These are phyloP conservation scores for Muscicapa adusta DNA, from an alignment of 2,113 vertebrate genomes.

Conservation along the genomic window DNA sequence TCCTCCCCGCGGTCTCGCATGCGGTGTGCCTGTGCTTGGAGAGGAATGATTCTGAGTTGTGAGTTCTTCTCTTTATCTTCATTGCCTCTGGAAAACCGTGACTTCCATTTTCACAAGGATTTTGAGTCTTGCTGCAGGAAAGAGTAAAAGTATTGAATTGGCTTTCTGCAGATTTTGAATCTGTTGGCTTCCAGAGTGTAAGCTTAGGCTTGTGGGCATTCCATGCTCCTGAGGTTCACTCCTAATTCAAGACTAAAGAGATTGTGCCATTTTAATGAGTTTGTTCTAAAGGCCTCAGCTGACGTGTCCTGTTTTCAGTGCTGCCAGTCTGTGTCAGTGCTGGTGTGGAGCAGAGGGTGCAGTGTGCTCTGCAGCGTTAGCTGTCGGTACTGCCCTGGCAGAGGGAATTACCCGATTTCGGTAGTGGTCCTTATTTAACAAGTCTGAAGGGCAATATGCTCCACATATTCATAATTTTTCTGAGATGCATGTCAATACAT, in stretches of 20 bases:
- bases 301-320: background rate
- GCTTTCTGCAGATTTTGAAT: background rate
- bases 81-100: background rate
- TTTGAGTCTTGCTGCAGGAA: background rate
- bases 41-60: background rate
- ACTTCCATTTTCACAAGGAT: constrained; percentile 7
- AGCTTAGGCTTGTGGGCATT: background rate
- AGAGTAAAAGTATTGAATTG: background rate
- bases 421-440: background rate
- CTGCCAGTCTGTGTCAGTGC: background rate
- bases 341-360: background rate
- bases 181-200: background rate
- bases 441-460: background rate
- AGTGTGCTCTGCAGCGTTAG: background rate
- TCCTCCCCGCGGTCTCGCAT: background rate
- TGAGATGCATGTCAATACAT: background rate
- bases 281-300: background rate
- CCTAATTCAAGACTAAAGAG: background rate
- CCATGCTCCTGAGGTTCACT: background rate
- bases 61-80: background rate
- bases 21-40: background rate
- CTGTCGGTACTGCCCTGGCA: background rate
- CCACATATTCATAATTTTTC: background rate
- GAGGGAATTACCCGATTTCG: background rate
- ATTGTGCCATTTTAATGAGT: background rate